Percentiles rank a stretch among this genome's conserved stretches.
Evolutionary conservation across 2,797 vertebrate genomes (phyloP).

Genomic region (Denticeps clupeoides): DNA sequence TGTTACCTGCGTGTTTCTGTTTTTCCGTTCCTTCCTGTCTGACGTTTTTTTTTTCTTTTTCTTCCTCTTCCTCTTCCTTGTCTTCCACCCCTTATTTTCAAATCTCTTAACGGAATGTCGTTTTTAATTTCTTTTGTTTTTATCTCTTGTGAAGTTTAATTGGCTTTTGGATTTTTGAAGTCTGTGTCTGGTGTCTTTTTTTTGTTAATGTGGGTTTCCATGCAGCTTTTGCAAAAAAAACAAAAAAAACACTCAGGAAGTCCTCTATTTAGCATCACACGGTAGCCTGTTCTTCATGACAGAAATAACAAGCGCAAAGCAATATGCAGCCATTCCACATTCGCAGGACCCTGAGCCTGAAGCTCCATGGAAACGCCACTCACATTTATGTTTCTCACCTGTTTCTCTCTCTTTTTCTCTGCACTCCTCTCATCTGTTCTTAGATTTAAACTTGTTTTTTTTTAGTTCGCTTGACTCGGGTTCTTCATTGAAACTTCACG

Average conservation of each 20-base stretch:
- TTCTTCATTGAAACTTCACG: conserved; percentile 67
- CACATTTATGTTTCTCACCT: conserved; percentile 4
- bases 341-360: not conserved
- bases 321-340: not conserved
- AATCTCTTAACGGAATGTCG: not conserved
- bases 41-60: conserved; percentile 29
- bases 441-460: conserved; percentile 58
- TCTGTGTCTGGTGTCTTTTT: conserved; percentile 35
- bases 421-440: conserved; percentile 55
- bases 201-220: conserved; percentile 44
- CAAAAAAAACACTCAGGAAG: too few relatives aligned
- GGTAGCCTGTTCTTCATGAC: too few relatives aligned
- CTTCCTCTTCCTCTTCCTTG: conserved; percentile 16
- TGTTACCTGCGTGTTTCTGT: conserved; percentile 1
- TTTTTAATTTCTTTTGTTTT: not conserved
- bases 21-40: conserved; percentile 34
- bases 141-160: not conserved
- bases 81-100: conserved; percentile 8
- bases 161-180: not conserved
- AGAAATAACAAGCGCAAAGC: not conserved
- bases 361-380: conserved; percentile 44
- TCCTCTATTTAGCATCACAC: not conserved
- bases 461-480: conserved; percentile 56
- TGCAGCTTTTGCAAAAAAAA: conserved; percentile 26
- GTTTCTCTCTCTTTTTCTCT: conserved; percentile 42